phyloP scores from a whole-genome alignment of 2,888 invertebrate genomes.

The Dysmachus trigonus region DNA sequence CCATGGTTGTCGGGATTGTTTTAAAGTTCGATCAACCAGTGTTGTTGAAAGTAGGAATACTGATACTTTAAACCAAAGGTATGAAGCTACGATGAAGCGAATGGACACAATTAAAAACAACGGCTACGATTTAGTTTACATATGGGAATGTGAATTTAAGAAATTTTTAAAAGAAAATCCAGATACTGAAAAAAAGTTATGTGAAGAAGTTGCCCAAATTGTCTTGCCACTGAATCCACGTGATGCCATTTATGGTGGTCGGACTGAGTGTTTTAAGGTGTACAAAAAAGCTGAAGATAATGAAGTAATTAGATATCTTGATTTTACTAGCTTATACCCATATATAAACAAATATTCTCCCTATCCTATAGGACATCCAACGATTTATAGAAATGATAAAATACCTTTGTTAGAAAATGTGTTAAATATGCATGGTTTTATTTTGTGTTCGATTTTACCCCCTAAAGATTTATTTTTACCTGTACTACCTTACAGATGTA shows the following conservation, averaged over 20 bases:
- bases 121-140: slow-evolving; percentile 2
- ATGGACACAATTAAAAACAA: not conserved
- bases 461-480: slow-evolving; percentile 14
- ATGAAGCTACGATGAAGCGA: not conserved
- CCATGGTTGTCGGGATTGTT: slow-evolving; percentile 23
- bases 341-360: slow-evolving; percentile 36
- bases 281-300: not conserved
- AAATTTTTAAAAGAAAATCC: not conserved
- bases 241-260: not conserved
- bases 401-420: not conserved
- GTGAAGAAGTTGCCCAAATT: not conserved
- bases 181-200: not conserved
- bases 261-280: not conserved
- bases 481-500: not conserved
- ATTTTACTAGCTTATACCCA: slow-evolving; percentile 7
- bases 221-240: not conserved
- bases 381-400: slow-evolving; percentile 9
- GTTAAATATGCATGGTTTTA: slow-evolving; percentile 23
- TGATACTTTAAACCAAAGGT: not conserved
- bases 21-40: not conserved
- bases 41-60: not conserved
- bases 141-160: slow-evolving; percentile 8
- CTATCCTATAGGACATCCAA: slow-evolving; percentile 18
- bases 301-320: not conserved
- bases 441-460: slow-evolving; percentile 12